Conservation (phyloP, 2,797 vertebrate genomes). For the Pempheris klunzingeri region DNA sequence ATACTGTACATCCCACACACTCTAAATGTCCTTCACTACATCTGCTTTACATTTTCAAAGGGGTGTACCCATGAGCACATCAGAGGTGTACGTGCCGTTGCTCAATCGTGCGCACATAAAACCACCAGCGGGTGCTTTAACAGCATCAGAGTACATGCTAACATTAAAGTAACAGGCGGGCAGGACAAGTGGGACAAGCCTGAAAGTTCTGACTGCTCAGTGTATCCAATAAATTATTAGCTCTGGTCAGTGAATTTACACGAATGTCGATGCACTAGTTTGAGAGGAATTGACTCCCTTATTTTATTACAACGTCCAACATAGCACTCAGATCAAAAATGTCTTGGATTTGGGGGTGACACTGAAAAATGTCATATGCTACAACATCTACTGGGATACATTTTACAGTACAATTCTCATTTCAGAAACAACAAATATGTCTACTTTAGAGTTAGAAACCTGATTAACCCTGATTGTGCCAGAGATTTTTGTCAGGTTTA, state of each 20-base stretch:
- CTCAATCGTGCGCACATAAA: neutral
- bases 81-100: constrained; percentile 19
- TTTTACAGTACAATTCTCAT: neutral
- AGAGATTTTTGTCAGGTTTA: neutral
- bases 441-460: neutral
- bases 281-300: neutral
- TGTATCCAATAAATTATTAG: constrained; percentile 2
- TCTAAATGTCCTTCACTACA: constrained; percentile 54
- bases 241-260: neutral
- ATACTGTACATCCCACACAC: constrained; percentile 32
- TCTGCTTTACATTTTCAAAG: constrained; percentile 69
- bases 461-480: neutral
- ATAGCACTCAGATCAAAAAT: neutral
- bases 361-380: neutral
- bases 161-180: constrained; percentile 4
- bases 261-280: constrained; percentile 7
- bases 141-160: neutral
- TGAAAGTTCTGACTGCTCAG: neutral
- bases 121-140: neutral
- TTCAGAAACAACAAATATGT: neutral
- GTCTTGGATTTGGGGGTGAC: neutral
- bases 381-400: neutral
- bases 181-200: neutral
- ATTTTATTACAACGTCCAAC: neutral
- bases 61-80: constrained; percentile 25